Conservation (phyloP, 2,888 invertebrate genomes). For the Elysia crispata region DNA sequence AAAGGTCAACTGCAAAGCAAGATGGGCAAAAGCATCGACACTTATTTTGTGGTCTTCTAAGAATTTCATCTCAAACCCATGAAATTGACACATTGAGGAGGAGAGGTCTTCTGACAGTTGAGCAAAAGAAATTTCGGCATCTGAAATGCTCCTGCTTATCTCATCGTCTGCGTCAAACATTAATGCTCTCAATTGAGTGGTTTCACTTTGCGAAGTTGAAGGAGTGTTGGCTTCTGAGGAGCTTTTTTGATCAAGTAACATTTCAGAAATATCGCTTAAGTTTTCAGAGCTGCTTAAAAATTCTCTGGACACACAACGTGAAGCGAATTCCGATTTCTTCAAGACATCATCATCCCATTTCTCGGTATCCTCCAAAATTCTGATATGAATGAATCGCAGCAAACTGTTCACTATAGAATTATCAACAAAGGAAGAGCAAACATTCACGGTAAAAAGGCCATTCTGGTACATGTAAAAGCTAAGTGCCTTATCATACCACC, state of each 20-base stretch:
- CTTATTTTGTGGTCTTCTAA: slow-evolving; percentile 13
- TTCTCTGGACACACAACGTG: background rate
- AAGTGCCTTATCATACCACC: slow-evolving; percentile 44
- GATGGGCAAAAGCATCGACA: slow-evolving; percentile 39
- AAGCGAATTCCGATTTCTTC: background rate
- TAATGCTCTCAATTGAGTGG: background rate
- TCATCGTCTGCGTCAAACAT: slow-evolving; percentile 10
- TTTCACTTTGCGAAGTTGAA: background rate
- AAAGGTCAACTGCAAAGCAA: slow-evolving; percentile 33
- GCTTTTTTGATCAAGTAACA: background rate
- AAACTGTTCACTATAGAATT: slow-evolving; percentile 22
- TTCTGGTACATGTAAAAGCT: slow-evolving; percentile 31
- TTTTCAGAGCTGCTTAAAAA: background rate
- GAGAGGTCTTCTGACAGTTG: background rate
- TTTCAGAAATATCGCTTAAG: slow-evolving; percentile 13
- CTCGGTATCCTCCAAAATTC: slow-evolving; percentile 41
- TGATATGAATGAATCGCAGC: slow-evolving; percentile 37
- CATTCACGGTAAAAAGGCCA: slow-evolving; percentile 32
- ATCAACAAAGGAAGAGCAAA: slow-evolving; percentile 18
- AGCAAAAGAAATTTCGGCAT: slow-evolving; percentile 12
- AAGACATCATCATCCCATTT: slow-evolving; percentile 43
- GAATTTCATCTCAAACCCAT: slow-evolving; percentile 11
- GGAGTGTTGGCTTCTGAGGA: background rate
- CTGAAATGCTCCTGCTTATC: slow-evolving; percentile 1
- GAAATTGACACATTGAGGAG: slow-evolving; percentile 23